These are phyloP conservation scores for Crotalus helleri DNA, from an alignment of 2,113 vertebrate genomes.

Conservation along the genomic window DNA sequence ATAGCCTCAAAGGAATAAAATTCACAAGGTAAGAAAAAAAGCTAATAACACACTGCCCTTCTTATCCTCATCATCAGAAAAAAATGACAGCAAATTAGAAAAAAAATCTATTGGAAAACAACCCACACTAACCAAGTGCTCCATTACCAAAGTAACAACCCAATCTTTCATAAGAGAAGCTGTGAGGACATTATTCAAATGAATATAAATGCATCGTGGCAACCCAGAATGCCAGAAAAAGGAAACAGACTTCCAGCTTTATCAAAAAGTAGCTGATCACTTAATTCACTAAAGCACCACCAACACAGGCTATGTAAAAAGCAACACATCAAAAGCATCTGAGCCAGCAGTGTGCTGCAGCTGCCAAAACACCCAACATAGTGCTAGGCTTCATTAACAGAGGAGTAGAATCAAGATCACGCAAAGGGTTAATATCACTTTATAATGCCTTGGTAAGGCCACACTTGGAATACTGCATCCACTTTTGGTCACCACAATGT, in stretches of 20 bases:
- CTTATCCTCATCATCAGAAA: background rate
- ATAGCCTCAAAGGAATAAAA: background rate
- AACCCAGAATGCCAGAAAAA: background rate
- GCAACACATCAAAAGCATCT: background rate
- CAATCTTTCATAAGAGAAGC: background rate
- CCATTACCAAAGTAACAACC: background rate
- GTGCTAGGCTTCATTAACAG: no score
- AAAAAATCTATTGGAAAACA: background rate
- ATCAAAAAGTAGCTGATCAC: background rate
- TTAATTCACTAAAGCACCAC: background rate
- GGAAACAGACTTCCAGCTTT: background rate
- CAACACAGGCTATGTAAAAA: background rate
- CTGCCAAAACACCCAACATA: no score
- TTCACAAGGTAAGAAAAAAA: background rate
- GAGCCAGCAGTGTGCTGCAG: no score
- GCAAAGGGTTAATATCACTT: no score
- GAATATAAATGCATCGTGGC: background rate
- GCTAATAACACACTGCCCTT: background rate
- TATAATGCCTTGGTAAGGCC: no score
- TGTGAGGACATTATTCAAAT: background rate
- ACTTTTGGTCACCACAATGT: no score
- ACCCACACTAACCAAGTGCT: background rate
- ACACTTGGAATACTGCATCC: no score
- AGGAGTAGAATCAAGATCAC: no score
- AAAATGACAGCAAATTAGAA: background rate